These are phyloP conservation scores for Sphinx pinastri DNA, from an alignment of 2,888 invertebrate species.

Conservation along the genomic window DNA sequence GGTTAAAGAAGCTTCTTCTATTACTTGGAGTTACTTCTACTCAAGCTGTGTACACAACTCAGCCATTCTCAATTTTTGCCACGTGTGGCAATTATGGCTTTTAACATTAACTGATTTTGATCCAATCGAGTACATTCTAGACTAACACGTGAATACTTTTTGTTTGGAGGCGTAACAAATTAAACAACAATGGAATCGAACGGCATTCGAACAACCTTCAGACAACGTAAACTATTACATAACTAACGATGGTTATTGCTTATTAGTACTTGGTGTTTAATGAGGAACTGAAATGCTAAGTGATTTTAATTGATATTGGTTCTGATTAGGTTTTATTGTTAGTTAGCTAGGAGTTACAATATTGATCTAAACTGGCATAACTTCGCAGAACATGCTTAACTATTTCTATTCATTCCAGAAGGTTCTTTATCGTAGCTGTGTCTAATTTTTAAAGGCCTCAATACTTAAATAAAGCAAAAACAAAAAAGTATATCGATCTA, in stretches of 20 bases:
- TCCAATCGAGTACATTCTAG: slow-evolving; percentile 26
- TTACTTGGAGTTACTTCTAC: no score
- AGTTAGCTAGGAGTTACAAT: no score
- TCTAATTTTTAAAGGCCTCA: not conserved
- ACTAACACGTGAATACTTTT: slow-evolving; percentile 37
- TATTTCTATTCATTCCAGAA: not conserved
- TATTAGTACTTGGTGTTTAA: slow-evolving; percentile 8
- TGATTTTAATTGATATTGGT: not conserved
- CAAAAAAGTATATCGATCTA: not conserved
- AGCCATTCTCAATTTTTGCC: not conserved
- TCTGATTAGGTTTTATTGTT: not conserved
- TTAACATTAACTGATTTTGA: slow-evolving; percentile 31
- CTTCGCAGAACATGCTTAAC: no score
- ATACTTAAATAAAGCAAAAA: not conserved
- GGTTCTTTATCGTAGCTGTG: not conserved
- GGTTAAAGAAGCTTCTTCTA: no score
- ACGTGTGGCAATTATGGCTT: no score
- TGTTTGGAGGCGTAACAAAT: slow-evolving; percentile 44
- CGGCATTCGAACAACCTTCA: slow-evolving; percentile 46
- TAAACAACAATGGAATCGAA: slow-evolving; percentile 47
- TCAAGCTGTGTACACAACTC: no score
- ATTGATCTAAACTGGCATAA: no score
- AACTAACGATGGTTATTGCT: slow-evolving; percentile 38
- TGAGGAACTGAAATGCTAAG: not conserved
- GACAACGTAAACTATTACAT: slow-evolving; percentile 51